phyloP scores from a whole-genome alignment of 1,140 invertebrate species.

The Hycleus cichorii region DNA sequence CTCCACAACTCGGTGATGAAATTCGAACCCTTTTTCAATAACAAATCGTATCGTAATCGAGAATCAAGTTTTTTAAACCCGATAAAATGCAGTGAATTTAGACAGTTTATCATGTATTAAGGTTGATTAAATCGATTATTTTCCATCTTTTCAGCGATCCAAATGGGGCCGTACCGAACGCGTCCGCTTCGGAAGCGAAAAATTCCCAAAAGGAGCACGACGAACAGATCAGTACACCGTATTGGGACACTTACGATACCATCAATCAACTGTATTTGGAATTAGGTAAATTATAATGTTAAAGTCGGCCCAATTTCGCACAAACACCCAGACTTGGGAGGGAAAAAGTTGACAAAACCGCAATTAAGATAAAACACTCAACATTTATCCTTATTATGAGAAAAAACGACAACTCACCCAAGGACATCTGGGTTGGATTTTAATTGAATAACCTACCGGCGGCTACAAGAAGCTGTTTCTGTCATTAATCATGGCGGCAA shows the following conservation, averaged over 20 bases:
- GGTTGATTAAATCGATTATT: not conserved
- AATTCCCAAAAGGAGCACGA: conserved; percentile 26
- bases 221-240: conserved; percentile 45
- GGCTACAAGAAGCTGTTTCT: not conserved
- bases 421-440: conserved; percentile 19
- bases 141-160: conserved; percentile 54
- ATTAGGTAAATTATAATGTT: conserved; percentile 50
- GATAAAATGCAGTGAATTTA: not conserved
- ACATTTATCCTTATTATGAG: conserved; percentile 4
- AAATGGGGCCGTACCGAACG: conserved; percentile 45
- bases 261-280: conserved; percentile 84
- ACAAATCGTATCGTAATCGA: too few species aligned
- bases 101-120: not conserved
- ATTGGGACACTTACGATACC: conserved; percentile 84
- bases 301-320: too few species aligned
- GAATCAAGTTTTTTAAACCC: too few species aligned
- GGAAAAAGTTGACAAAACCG: not conserved
- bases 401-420: conserved; percentile 6
- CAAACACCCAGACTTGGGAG: too few species aligned
- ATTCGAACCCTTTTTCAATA: too few species aligned
- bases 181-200: conserved; percentile 26
- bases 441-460: conserved; percentile 17
- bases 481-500: conserved; percentile 11
- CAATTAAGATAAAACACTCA: conserved; percentile 1
- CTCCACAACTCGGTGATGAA: too few species aligned